A percentile compares a stretch with the other conserved stretches of the same genome.
These are phyloP conservation scores for Pyrgus malvae DNA, from an alignment of 2,888 invertebrate species.

Conservation along the genomic window DNA sequence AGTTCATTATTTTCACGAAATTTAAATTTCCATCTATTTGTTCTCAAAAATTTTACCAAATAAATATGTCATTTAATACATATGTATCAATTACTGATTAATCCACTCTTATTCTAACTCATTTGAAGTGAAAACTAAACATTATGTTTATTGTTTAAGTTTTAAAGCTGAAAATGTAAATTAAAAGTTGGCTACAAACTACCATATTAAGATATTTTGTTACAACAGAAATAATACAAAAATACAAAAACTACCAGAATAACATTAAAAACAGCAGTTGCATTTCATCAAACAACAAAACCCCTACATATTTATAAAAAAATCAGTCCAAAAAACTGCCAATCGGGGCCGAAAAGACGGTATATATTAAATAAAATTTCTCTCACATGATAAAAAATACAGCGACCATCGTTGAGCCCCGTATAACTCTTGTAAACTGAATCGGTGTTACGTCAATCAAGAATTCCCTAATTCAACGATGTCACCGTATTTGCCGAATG, in stretches of 20 bases:
- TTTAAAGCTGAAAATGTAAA: too few species aligned
- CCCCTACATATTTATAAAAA: conserved; percentile 6
- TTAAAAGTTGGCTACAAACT: too few species aligned
- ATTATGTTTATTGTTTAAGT: too few species aligned
- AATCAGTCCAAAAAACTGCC: conserved; percentile 7
- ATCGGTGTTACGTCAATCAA: conserved; percentile 39
- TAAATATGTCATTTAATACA: too few species aligned
- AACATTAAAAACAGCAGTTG: background rate
- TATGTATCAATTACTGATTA: too few species aligned
- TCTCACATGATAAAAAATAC: conserved; percentile 23
- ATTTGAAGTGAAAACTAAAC: too few species aligned
- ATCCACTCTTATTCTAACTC: too few species aligned
- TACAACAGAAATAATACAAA: too few species aligned
- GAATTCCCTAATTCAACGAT: conserved; percentile 40
- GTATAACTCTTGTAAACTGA: conserved; percentile 24
- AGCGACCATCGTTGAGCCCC: conserved; percentile 13
- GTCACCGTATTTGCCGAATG: conserved; percentile 53
- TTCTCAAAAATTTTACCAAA: too few species aligned
- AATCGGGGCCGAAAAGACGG: background rate
- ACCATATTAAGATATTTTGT: too few species aligned
- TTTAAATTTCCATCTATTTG: too few species aligned
- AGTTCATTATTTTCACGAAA: too few species aligned
- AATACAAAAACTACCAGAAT: background rate
- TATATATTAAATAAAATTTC: conserved; percentile 16
- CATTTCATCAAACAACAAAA: background rate